These are phyloP conservation scores for Python bivittatus DNA, from an alignment of 2,113 vertebrate genomes.

Conservation along the genomic window DNA sequence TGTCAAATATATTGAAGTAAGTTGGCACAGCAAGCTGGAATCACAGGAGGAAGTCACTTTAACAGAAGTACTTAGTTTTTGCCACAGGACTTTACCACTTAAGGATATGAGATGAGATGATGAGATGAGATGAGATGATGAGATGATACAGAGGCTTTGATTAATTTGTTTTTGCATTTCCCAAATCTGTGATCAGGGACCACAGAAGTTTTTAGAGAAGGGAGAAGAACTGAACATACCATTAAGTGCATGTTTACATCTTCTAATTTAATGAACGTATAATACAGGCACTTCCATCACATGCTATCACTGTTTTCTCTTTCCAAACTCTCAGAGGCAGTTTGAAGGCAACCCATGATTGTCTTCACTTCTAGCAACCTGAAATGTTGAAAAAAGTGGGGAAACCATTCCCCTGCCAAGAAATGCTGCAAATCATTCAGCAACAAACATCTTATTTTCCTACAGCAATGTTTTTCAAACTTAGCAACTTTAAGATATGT, in stretches of 20 bases:
- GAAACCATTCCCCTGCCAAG: not conserved
- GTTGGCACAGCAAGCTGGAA: constrained; percentile 1
- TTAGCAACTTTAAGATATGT: not conserved
- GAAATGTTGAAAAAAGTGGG: not conserved
- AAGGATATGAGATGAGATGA: not conserved
- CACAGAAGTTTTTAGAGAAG: not conserved
- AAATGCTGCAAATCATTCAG: not conserved
- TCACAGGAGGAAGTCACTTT: not conserved
- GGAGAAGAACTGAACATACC: not conserved
- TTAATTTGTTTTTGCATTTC: not conserved
- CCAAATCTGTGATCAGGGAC: not conserved
- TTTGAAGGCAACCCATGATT: not conserved
- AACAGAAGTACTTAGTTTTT: not conserved
- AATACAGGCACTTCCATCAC: not conserved
- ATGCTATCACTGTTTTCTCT: not conserved
- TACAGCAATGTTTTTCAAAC: not conserved
- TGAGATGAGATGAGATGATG: not conserved
- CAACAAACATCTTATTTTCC: not conserved
- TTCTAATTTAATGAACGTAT: not conserved
- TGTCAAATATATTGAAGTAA: constrained; percentile 10
- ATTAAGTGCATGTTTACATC: not conserved
- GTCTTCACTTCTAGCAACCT: not conserved
- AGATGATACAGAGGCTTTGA: no score
- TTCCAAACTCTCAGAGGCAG: not conserved
- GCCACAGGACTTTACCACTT: not conserved